Base-by-base conservation (phyloP, 2,113 vertebrate species). In the Lepus europaeus region DNA sequence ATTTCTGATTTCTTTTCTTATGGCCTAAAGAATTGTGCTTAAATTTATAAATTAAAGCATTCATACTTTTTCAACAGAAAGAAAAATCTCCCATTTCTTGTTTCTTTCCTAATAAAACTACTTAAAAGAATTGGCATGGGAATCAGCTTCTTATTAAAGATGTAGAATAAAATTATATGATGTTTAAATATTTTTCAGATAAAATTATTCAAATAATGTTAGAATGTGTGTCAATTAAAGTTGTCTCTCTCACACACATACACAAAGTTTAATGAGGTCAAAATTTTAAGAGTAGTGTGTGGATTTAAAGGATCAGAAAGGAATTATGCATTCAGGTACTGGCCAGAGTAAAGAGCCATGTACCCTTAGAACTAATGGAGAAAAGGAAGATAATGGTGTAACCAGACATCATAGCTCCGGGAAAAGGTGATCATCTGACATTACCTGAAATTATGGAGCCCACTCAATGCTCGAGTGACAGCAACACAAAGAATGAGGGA, bases 311-410 rank as follows among this genome's bases (percentile, higher is more conserved):
- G 20, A 49, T 0, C 8, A 33, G 0, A 14, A 61, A 39, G 5
- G 14, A 23, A 64, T 83, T 56, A 53, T 51, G 45, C 9, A 69
- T 5, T 51, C 7, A 78, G 5, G 4, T 1, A 77, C 1, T 86
- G 4, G 1, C 5, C 22, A 39, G 2, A 53, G 19, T 23, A 88
- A 29, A 19, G 72, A 64, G 14, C 25, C 25, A 20, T 51, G 51
- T 0, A 33, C 3, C 2, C 6, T 19, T 4, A 25, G 2, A 0
- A 1, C 17, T 86, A 6, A 70, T 31, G 20, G 3, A 2, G 2
- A 33, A 88, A 31, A 3, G 2, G 6, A 19, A 79, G 17, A 17
- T 36, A 87, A 83, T 8, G 29, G 14, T 76, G 13, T 31, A 22
- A 72, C 8, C 11, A 36, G 29, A 27, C 45, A 53, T 6, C 4